Base-by-base conservation (phyloP, 2,797 vertebrate genomes). In the Cyclura pinguis region DNA sequence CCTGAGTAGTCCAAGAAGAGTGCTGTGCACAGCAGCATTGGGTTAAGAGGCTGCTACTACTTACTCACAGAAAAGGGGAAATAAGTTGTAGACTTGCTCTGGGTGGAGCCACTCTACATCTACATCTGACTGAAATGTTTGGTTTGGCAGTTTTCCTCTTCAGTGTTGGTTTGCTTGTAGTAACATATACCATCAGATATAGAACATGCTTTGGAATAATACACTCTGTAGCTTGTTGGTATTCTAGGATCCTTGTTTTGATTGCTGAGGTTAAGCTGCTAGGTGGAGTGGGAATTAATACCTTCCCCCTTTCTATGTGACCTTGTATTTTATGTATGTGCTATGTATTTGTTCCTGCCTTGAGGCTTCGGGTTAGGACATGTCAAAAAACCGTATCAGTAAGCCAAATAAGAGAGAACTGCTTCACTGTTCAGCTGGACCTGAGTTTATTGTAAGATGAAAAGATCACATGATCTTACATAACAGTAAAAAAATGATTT, bases 171-270 rank as follows among this genome's bases (percentile, higher is more conserved):
- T 78, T 62, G 42, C 18, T 87, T 87, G 57, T 35, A 57, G 32
- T 64, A 69, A 78, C 42, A 69, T 88, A 78, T 67, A 35, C n/a
- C 86, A 78, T n/a, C 38, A 88, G 87, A 88, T 62, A 55, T 64
- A 87, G 27, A 16, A 78, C 78, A 62, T 38, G 27, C 74, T 50
- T 24, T 77, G 76, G 16, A 78, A 87, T 78, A 78, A 87, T 74
- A 87, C 29, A 64, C 27, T 20, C 55, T 32, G 35, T 35, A 6
- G 32, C 35, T 57, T 88, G 47, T 81, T 88, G 77, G 27, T 88
- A 32, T 72, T 88, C 38, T 72, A 29, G 9, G 64, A 80, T n/a
- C n/a, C 67, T 57, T 69, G 64, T 72, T 88, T 88, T 81, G 76
- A 80, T 87, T 78, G 86, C 59, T 80, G n/a, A 67, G 42, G 67